A percentile compares a stretch with the other conserved stretches of the same genome.
phyloP scores from a whole-genome alignment of 2,888 invertebrate genomes.

The Nysson spinosus region DNA sequence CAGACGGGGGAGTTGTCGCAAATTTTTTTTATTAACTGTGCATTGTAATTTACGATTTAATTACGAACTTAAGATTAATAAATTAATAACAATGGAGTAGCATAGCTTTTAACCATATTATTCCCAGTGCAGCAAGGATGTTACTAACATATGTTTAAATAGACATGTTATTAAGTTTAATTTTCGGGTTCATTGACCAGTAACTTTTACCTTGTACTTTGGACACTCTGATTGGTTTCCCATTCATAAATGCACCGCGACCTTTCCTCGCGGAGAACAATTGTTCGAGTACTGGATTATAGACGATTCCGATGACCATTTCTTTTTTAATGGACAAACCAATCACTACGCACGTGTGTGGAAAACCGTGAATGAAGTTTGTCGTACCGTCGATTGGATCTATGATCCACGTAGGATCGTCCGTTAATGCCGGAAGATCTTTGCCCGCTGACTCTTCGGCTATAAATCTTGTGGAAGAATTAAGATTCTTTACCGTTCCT shows the following conservation, averaged over 20 bases:
- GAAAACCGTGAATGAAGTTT: slow-evolving; percentile 88
- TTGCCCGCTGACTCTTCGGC: slow-evolving; percentile 85
- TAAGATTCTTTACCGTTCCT: background rate
- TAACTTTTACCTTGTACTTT: slow-evolving; percentile 78
- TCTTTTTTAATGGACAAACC: slow-evolving; percentile 81
- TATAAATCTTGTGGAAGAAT: slow-evolving; percentile 82
- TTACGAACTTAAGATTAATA: no score
- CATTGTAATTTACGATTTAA: no score
- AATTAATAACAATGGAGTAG: no score
- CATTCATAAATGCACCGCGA: slow-evolving; percentile 88
- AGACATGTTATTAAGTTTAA: no score
- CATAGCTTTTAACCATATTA: no score
- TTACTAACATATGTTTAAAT: no score
- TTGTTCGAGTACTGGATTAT: slow-evolving; percentile 86
- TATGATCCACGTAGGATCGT: slow-evolving; percentile 91
- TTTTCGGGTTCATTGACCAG: no score
- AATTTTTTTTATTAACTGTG: no score
- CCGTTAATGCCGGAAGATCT: slow-evolving; percentile 82
- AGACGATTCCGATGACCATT: slow-evolving; percentile 85
- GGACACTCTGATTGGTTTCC: slow-evolving; percentile 80
- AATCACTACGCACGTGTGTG: slow-evolving; percentile 85
- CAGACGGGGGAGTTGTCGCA: no score
- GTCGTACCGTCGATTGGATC: slow-evolving; percentile 95
- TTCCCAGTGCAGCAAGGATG: no score
- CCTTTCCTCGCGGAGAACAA: slow-evolving; percentile 86